Evolutionary conservation across 2,797 vertebrate genomes (phyloP), one percentile per base, ranked within the genome.

Genomic region (Anomalospiza imberbis): DNA sequence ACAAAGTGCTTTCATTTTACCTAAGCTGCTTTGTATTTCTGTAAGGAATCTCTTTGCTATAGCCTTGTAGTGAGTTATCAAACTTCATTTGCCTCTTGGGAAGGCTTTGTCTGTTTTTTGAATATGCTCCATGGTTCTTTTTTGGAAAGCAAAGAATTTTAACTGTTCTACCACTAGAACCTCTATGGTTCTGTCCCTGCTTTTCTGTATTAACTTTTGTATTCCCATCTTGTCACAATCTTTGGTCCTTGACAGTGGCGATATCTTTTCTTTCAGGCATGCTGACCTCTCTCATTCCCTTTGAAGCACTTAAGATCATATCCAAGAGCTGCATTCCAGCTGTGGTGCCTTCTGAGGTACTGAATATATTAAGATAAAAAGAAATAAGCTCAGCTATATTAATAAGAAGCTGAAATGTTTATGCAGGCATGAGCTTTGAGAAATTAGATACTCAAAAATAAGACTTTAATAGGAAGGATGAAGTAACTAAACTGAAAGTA

Each of bases 321-420:
- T 93, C 85, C 92, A 88, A 95, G 92, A 96, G 95, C 96, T 96
- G 96, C 93, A 92, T 96, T 95, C 94, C 94, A 97, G 95, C 94
- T 97, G 95, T 94, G 95, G 91, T 12, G 89, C 94, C 72, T 96
- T 96, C 82, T 83, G 93, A 96, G 95, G 92, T 95, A 96, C 94
- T 95, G 96, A 97, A 94, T 97, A 93, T 89, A 95, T 96, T 95
- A 96, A 96, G 95, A 95, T 95, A 95, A 95, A 97, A 95, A 96
- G 94, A 91, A 97, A 91, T 91, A 94, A 85, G 87, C 85, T 94
- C 63, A 82, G 82, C 45, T 86, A 54, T 93, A 94, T 92, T 96
- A 96, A 93, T 94, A 95, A 89, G 80, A 94, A 95, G 83, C 86
- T 95, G 94, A 95, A 93, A 95, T 95, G 93, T 95, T 94, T 93